A percentile compares a stretch with the other conserved stretches of the same genome.
Conservation (phyloP, 2,113 vertebrate species). For the Corythoichthys intestinalis region DNA sequence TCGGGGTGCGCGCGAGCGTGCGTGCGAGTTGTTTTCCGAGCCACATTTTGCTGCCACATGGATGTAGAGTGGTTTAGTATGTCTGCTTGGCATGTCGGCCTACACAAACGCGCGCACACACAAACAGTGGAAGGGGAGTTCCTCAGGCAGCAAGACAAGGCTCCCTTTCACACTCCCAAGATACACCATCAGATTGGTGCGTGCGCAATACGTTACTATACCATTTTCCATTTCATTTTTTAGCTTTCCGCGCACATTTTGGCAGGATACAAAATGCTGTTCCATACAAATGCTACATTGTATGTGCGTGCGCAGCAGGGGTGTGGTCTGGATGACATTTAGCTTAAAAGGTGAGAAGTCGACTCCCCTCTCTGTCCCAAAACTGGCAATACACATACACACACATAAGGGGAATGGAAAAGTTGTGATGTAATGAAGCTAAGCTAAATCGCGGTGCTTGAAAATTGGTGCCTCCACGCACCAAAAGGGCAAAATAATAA, state of each 20-base stretch:
- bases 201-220: conserved; percentile 9
- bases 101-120: conserved; percentile 43
- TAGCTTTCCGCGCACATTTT: conserved; percentile 24
- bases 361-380: conserved; percentile 16
- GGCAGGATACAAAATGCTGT: conserved; percentile 10
- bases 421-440: conserved; percentile 56
- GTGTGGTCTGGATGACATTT: conserved; percentile 64
- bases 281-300: conserved; percentile 6
- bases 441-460: not conserved
- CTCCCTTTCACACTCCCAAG: conserved; percentile 63
- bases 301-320: conserved; percentile 30
- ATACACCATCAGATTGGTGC: conserved; percentile 54
- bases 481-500: conserved; percentile 20
- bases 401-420: conserved; percentile 50
- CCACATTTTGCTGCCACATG: conserved; percentile 70
- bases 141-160: conserved; percentile 67
- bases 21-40: conserved; percentile 60
- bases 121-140: conserved; percentile 56
- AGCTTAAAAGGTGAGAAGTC: conserved; percentile 59
- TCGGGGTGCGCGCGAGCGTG: conserved; percentile 40
- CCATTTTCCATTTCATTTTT: conserved; percentile 30
- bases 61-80: conserved; percentile 70
- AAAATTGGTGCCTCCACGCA: not conserved
- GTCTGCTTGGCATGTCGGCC: conserved; percentile 56
- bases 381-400: conserved; percentile 21